phyloP scores from a whole-genome alignment of 1,140 invertebrate genomes.

The Cotesia glomerata region DNA sequence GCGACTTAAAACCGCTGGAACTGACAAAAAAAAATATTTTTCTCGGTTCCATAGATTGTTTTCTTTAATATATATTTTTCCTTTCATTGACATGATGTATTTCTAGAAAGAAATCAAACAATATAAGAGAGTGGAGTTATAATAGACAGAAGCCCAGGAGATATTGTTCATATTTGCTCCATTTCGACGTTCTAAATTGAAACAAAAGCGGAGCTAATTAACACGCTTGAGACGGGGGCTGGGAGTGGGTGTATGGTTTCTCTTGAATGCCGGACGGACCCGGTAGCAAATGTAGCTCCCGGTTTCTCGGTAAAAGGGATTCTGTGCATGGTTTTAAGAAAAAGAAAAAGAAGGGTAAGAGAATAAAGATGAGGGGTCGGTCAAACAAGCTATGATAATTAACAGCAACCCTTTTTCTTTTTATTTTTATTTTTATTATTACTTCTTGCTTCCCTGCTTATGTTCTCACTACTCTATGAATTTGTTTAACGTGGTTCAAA shows the following conservation, averaged over 20 bases:
- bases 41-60: conserved; percentile 8
- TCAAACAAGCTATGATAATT: conserved; percentile 46
- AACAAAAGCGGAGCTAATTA: conserved; percentile 55
- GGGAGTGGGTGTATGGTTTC: conserved; percentile 24
- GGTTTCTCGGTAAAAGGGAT: conserved; percentile 26
- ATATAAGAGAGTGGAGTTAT: conserved; percentile 6
- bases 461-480: no score
- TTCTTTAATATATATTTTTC: conserved; percentile 6
- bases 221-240: conserved; percentile 51
- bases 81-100: neutral
- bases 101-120: conserved; percentile 26
- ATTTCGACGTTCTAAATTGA: conserved; percentile 40
- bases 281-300: neutral
- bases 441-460: neutral
- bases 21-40: conserved; percentile 14
- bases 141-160: conserved; percentile 11
- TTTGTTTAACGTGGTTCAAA: no score
- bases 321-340: conserved; percentile 13
- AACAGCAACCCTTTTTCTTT: conserved; percentile 27
- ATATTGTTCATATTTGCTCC: conserved; percentile 45
- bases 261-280: conserved; percentile 20
- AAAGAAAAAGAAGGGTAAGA: conserved; percentile 15
- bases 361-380: conserved; percentile 11
- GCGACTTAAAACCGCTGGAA: conserved; percentile 2
- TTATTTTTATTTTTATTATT: neutral